phyloP scores from a whole-genome alignment of 2,888 invertebrate species.

The Pseudanteris insignis region DNA sequence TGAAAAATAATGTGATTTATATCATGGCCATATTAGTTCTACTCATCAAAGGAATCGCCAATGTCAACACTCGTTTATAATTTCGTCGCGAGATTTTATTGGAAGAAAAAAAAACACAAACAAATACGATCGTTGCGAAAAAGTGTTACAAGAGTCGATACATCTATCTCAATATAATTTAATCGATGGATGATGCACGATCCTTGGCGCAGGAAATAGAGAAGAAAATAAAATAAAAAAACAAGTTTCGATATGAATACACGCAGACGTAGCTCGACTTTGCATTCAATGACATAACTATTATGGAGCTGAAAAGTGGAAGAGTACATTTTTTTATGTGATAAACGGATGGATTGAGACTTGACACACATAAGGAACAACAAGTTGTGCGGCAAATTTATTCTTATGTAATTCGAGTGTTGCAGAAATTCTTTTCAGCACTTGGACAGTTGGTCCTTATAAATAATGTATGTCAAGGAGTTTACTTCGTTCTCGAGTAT shows the following conservation, averaged over 20 bases:
- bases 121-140: no score
- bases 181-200: slow-evolving; percentile 12
- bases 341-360: slow-evolving; percentile 26
- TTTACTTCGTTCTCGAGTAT: slow-evolving; percentile 18
- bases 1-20: no score
- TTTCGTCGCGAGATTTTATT: no score
- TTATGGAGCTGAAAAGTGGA: slow-evolving; percentile 25
- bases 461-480: slow-evolving; percentile 42
- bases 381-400: slow-evolving; percentile 35
- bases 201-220: slow-evolving; percentile 2
- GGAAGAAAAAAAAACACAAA: no score
- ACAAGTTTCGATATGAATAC: slow-evolving; percentile 17
- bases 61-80: no score
- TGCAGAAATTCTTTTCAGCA: slow-evolving; percentile 40
- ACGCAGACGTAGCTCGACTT: slow-evolving; percentile 16
- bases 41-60: no score
- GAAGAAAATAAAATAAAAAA: no score
- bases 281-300: slow-evolving; percentile 26
- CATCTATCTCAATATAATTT: slow-evolving; percentile 12
- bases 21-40: no score
- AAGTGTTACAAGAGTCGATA: neutral
- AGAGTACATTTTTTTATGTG: slow-evolving; percentile 22
- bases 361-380: slow-evolving; percentile 37
- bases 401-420: slow-evolving; percentile 39
- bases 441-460: slow-evolving; percentile 40